Conservation (phyloP, 2,113 vertebrate genomes). For the Noctilio leporinus region DNA sequence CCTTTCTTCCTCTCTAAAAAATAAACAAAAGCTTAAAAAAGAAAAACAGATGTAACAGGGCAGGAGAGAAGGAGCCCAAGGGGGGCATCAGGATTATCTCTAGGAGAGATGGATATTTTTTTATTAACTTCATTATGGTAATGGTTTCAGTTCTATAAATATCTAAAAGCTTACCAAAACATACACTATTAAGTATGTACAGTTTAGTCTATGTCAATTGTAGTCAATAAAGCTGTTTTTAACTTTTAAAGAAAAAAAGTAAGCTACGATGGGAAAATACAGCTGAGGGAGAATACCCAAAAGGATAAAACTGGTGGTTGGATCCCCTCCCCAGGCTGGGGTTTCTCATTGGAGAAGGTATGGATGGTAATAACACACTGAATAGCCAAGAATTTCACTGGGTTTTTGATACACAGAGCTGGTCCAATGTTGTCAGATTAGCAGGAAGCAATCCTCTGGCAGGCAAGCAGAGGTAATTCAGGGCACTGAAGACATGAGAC, state of each 20-base stretch:
- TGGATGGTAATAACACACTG: neutral
- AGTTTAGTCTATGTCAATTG: neutral
- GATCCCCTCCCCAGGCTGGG: neutral
- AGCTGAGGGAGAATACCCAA: neutral
- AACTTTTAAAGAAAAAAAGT: neutral
- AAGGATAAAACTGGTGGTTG: neutral
- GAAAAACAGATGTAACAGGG: neutral
- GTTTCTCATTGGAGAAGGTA: neutral
- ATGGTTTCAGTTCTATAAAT: neutral
- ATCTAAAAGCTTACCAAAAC: neutral
- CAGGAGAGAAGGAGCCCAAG: neutral
- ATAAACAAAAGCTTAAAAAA: too few species aligned
- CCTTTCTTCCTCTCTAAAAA: too few species aligned
- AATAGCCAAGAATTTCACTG: neutral
- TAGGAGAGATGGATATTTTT: neutral
- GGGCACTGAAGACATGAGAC: neutral
- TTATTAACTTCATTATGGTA: neutral
- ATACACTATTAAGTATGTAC: neutral
- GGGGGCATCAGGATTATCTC: neutral
- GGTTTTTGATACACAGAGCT: neutral
- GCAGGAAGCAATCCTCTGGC: neutral
- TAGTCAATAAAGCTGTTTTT: neutral
- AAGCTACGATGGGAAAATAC: neutral
- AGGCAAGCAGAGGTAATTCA: neutral
- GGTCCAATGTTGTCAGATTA: neutral